Base-by-base conservation (phyloP, 2,888 invertebrate genomes). In the Phasia obesa region DNA sequence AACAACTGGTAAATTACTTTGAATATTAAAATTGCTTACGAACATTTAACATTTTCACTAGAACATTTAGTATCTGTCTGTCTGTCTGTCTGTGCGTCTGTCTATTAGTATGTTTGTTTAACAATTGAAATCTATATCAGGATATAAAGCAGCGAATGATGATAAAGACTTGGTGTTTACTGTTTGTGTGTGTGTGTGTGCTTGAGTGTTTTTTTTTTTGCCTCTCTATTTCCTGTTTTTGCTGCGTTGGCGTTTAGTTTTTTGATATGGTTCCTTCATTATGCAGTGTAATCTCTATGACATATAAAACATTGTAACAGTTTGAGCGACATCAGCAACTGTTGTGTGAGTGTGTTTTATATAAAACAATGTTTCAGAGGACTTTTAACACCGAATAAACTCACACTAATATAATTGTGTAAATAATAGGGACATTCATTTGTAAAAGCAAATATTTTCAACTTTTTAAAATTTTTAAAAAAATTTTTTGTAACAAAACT, bases 301-400 rank as follows among this genome's bases (percentile, higher is more conserved):
- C 65, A 70, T 83, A 83, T 79, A 79, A 67, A 83, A 83, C 79
- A 79, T 70, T 83, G 79, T 83, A 83, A 79, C 83, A 83, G 70
- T 83, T 83, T 83, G 79, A 83, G 67, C 83, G 83, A 83, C 83
- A 83, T 83, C 83, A 79, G 79, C 83, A 79, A 79, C 83, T 83
- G 83, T 75, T 83, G 75, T 79, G 70, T 55, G 55, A 76, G 79
- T 75, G n/a, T n/a, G n/a, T n/a, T n/a, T n/a, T 74, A 74, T 47
- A 79, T n/a, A 64, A 49, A 51, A 78, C 65, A 71, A 78, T 59
- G 49, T 65, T 42, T 21, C 49, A 49, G 19, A 71, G 65, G 21
- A 65, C 17, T 71, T 71, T 47, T 42, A 59, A 49, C 23, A 31
- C n/a, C 0, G 17, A 23, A 25, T 38, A 44, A 21, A 64, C n/a